Evolutionary conservation across 2,113 vertebrate genomes (phyloP).

Genomic region (Oreochromis aureus): DNA sequence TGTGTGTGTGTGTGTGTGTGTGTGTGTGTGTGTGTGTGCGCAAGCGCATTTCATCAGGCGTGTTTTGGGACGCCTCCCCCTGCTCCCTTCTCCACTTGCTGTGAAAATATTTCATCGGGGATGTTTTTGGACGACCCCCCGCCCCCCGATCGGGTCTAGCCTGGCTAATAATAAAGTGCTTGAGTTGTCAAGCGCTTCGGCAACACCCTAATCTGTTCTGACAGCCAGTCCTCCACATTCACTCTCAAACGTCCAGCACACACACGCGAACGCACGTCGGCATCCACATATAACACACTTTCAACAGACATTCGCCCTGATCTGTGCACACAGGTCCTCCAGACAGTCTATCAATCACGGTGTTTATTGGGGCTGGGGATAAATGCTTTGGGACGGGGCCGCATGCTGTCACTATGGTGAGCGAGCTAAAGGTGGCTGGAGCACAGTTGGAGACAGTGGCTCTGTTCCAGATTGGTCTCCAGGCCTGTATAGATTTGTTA

Average conservation of each 20-base stretch:
- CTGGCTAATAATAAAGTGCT: constrained; percentile 75
- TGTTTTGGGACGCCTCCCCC: constrained; percentile 57
- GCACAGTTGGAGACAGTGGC: constrained; percentile 41
- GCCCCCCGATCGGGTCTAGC: constrained; percentile 38
- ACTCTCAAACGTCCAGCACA: constrained; percentile 2
- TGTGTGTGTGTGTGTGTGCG: not conserved
- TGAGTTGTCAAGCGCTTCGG: constrained; percentile 70
- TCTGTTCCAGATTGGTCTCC: constrained; percentile 34
- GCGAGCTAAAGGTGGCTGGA: constrained; percentile 40
- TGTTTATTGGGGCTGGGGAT: constrained; percentile 32
- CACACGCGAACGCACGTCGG: not conserved
- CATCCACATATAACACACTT: constrained; percentile 7
- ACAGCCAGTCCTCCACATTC: constrained; percentile 44
- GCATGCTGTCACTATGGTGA: constrained; percentile 43
- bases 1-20: not conserved
- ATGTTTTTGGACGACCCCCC: constrained; percentile 65
- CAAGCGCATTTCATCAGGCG: constrained; percentile 20
- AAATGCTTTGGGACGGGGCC: constrained; percentile 14
- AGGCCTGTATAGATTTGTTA: constrained; percentile 1
- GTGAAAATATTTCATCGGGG: constrained; percentile 63
- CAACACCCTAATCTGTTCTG: constrained; percentile 76
- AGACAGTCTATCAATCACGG: constrained; percentile 73
- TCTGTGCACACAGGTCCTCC: not conserved
- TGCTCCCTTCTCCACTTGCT: constrained; percentile 58
- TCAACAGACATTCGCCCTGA: not conserved